Evolutionary conservation across 2,888 invertebrate species (phyloP), one percentile per base, ranked within the genome.

Genomic region (Ophion slaviceki): DNA sequence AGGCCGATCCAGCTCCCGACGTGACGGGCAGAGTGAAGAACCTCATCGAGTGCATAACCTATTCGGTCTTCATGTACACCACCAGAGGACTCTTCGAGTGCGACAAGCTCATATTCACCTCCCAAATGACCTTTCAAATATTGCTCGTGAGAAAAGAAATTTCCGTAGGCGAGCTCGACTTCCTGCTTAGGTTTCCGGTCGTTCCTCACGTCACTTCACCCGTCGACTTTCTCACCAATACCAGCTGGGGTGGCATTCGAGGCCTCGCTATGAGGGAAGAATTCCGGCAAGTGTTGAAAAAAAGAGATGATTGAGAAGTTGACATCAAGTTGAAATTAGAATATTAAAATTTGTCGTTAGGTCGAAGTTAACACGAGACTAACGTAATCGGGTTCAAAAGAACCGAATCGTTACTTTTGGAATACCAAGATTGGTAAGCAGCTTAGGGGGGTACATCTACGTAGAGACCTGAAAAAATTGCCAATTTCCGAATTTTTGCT

Each of bases 61-160:
- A 97, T 93, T 98, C 98, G 1, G 98, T 99, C 2, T 99, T 98
- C 93, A 97, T 98, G 94, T 99, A 99, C 94, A 99, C 99, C 4
- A 97, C 98, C 0, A 95, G 99, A 90, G 99, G 99, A 17, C 95
- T 99, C 70, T 99, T 99, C 93, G 99, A 99, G 94, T 98, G 98
- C 91, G 99, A 99, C 94, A 99, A 99, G 94, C 96, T 99, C 80
- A 99, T 99, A 92, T 99, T 99, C 94, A 97, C 98, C 6, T 97
- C 98, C 1, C 99, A 99, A 95, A 98, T 99, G 98, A 97, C 98
- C 14, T 99, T 99, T 93, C 92, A 98, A 97, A 97, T 99, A 88
- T 95, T 99, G 45, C 94, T 98, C 64, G 97, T 97, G 95, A 97
- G 96, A 91, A 97, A 97, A 94, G 98, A 98, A 94, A 96, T 99